Base-by-base conservation (phyloP, 2,888 invertebrate genomes). In the Byasa hedistus region DNA sequence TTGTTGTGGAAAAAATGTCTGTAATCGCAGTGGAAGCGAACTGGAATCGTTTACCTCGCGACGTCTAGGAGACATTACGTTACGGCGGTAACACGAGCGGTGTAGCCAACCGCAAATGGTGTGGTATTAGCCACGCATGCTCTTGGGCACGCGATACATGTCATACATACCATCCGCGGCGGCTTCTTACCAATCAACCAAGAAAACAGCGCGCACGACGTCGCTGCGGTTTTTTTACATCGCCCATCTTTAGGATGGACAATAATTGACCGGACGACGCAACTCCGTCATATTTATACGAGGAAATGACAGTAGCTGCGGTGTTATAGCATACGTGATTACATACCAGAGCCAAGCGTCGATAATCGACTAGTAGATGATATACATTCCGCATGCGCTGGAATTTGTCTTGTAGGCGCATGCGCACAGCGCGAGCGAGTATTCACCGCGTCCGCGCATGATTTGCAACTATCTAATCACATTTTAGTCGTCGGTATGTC, bases 91-190 rank as follows among this genome's bases (percentile, higher is more conserved):
- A 69, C 69, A 69, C 71, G 69, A 64, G 73, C 69, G 69, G 76
- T 79, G 79, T 81, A 77, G 78, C 80, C 70, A 79, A 87, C 88
- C 89, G 77, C 89, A 87, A 88, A 87, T 87, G 75, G 79, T 74
- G 66, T 72, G 74, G 76, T 79, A 83, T 87, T 86, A 83, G 76
- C 70, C 70, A 76, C 80, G 82, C 82, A 76, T 75, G 79, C 71
- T 74, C 68, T 66, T 71, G 74, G 76, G 83, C 86, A 85, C 86
- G 83, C 86, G 86, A 85, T 77, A 76, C 70, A 74, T 80, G 81
- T 80, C 80, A 77, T 74, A 73, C 70, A 60, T 66, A 69, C 65
- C 61, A 63, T 59, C 61, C 51, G 24, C n/a, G 68, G 61, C 65
- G 70, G 60, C 63, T 68, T 66, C 68, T 70, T 65, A 65, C 65